Percentiles rank a stretch among this genome's conserved stretches.
Conservation (phyloP, 2,797 vertebrate genomes). For the Poecilia wingei region DNA sequence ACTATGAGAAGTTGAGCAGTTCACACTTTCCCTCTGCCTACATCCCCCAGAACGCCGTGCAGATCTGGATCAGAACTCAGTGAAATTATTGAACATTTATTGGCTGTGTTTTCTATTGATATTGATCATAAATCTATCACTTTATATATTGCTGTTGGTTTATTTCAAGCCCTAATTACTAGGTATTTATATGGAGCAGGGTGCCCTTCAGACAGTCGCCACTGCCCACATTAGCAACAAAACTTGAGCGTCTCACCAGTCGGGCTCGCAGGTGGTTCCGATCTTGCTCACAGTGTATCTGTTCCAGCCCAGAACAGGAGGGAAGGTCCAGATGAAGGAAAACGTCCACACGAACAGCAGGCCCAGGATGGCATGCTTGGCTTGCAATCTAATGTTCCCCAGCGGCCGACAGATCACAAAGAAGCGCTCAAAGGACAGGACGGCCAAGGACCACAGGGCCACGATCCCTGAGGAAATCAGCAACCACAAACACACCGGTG, state of each 20-base stretch:
- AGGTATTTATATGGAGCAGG: not conserved
- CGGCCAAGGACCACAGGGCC: constrained; percentile 90
- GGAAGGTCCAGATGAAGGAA: constrained; percentile 91
- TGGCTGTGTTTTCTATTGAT: too few relatives aligned
- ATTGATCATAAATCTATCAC: too few relatives aligned
- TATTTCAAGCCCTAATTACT: too few relatives aligned
- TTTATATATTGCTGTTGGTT: too few relatives aligned
- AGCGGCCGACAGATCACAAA: constrained; percentile 87
- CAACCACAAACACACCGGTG: not conserved
- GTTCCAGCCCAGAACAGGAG: constrained; percentile 90
- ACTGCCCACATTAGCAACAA: not conserved
- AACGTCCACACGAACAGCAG: constrained; percentile 90
- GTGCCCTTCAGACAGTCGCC: not conserved
- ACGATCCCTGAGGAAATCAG: constrained; percentile 83
- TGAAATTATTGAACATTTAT: too few relatives aligned
- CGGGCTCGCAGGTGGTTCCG: constrained; percentile 93
- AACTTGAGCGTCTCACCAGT: constrained; percentile 84
- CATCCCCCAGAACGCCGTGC: too few relatives aligned
- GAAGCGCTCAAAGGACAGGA: constrained; percentile 89
- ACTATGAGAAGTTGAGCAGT: too few relatives aligned
- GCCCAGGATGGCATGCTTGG: constrained; percentile 84
- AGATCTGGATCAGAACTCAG: too few relatives aligned
- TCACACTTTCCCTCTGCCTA: too few relatives aligned
- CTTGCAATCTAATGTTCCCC: constrained; percentile 79
- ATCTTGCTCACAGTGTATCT: constrained; percentile 92